phyloP scores from a whole-genome alignment of 2,888 invertebrate genomes.

The Drosophila recens region DNA sequence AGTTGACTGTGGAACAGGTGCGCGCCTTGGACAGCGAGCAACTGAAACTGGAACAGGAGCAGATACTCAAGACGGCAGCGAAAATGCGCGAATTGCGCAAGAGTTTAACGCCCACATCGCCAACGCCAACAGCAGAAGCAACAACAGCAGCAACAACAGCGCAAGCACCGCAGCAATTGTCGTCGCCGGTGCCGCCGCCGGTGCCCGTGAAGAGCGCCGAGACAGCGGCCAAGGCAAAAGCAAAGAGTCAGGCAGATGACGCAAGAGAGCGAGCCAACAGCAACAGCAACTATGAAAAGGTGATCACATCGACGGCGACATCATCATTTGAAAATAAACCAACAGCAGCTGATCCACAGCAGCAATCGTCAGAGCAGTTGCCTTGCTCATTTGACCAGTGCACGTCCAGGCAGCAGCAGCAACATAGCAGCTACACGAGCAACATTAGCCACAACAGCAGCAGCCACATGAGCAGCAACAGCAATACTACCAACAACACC shows the following conservation, averaged over 20 bases:
- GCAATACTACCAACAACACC: slow-evolving; percentile 19
- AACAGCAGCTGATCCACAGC: slow-evolving; percentile 56
- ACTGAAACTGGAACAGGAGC: slow-evolving; percentile 70
- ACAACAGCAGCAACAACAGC: slow-evolving; percentile 71
- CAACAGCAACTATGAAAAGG: slow-evolving; percentile 24
- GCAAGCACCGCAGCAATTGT: slow-evolving; percentile 76
- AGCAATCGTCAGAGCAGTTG: slow-evolving; percentile 28
- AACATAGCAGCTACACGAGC: slow-evolving; percentile 31
- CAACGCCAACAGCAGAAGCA: slow-evolving; percentile 55
- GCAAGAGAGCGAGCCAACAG: slow-evolving; percentile 36
- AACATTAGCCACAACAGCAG: slow-evolving; percentile 15
- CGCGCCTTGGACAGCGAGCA: slow-evolving; percentile 76
- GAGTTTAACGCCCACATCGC: slow-evolving; percentile 81
- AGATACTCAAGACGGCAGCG: slow-evolving; percentile 77
- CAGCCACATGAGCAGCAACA: slow-evolving; percentile 16
- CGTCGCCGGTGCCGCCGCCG: slow-evolving; percentile 81
- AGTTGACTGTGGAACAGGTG: slow-evolving; percentile 83
- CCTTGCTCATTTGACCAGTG: slow-evolving; percentile 45
- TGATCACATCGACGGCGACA: slow-evolving; percentile 51
- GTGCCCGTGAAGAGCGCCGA: slow-evolving; percentile 80
- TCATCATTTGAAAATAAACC: slow-evolving; percentile 84
- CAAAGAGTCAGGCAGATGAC: slow-evolving; percentile 63
- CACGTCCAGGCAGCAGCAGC: slow-evolving; percentile 38
- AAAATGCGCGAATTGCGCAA: slow-evolving; percentile 83
- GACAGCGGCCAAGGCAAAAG: slow-evolving; percentile 81